Evolutionary conservation across 2,113 vertebrate species (phyloP).

Genomic region (Ramphastos sulfuratus): DNA sequence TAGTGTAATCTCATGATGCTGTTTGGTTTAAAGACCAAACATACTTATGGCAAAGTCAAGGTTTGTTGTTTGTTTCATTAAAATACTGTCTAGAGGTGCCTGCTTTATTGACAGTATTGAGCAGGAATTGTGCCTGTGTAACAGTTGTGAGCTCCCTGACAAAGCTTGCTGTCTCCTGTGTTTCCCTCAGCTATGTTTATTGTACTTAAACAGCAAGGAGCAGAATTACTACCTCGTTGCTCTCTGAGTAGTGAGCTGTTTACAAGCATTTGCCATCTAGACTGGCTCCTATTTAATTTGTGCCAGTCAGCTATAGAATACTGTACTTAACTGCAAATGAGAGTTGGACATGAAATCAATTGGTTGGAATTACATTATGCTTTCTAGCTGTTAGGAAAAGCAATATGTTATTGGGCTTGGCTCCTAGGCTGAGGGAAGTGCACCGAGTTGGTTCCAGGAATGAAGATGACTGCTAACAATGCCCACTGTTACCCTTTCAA

Average conservation of each 20-base stretch:
- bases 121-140: neutral
- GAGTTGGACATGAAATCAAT: neutral
- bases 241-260: neutral
- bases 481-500: neutral
- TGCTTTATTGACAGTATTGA: accelerated
- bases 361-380: neutral
- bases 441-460: neutral
- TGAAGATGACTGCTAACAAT: neutral
- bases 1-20: neutral
- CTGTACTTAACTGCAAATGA: neutral
- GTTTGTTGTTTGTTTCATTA: too few species aligned
- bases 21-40: neutral
- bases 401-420: neutral
- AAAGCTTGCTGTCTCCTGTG: neutral
- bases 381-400: neutral
- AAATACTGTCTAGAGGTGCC: neutral
- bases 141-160: neutral
- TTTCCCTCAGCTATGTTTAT: neutral
- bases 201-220: neutral
- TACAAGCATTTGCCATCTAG: neutral
- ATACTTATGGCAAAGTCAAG: neutral
- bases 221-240: neutral
- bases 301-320: neutral
- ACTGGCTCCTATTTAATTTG: neutral
- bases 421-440: neutral